Base-by-base conservation (phyloP, 2,888 invertebrate species). In the Drosophila dives region DNA sequence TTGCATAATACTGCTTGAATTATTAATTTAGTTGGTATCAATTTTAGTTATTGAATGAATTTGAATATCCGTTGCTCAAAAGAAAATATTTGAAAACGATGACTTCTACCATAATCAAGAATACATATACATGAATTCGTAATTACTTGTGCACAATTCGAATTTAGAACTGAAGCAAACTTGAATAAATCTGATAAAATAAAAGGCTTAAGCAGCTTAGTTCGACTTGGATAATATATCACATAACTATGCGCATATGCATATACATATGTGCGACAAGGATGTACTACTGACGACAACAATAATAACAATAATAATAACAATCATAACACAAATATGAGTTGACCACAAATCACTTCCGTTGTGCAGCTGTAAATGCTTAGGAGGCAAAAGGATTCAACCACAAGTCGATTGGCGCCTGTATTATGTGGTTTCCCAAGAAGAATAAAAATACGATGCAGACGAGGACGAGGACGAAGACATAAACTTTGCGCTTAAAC, bases 361-460 rank as follows among this genome's bases (percentile, higher is more conserved):
- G 68, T 12, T 68, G 49, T 29, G 85, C 84, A 89, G 89, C 77
- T 85, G 85, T 49, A 81, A 85, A 72, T 87, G 82, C 75, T 89
- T 80, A 87, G 73, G 71, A 48, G 73, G 72, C 40, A 49, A 51
- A 17, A 53, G 12, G 49, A 32, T 32, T 40, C 15, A 36, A 51
- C 55, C 62, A 49, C 53, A 26, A 64, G 60, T 58, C 36, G 49
- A 58, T 81, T 82, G 87, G 83, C 87, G 83, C 85, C 87, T 81
- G 64, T 33, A 17, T 55, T 20, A 32, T 55, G 63, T 64, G 61
- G 26, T 12, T 75, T 78, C 70, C 64, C 72, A 51, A 48, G 75
- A 87, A 77, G 60, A 69, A 61, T 62, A 61, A 70, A 49, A 36
- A 12, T 54, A 45, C 20, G 34, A 72, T 15, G 10, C 26, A n/a